Percentiles rank a stretch among this genome's conserved stretches.
Conservation (phyloP, 2,113 vertebrate species). For the Clarias magur region DNA sequence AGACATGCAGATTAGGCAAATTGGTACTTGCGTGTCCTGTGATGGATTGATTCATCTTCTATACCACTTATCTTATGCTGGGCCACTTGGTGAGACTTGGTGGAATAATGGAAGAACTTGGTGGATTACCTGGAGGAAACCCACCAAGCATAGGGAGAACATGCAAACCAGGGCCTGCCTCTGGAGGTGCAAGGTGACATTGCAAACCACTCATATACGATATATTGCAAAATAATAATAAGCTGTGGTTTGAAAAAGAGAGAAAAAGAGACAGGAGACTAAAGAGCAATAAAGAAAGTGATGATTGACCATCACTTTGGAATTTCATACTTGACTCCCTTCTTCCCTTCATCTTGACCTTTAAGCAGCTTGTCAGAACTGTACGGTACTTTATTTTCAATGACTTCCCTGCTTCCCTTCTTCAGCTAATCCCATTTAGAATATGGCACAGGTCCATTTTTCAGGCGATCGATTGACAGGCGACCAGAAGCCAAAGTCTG, state of each 20-base stretch:
- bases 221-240: no score
- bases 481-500: slow-evolving; percentile 37
- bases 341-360: neutral
- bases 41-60: no score
- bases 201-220: no score
- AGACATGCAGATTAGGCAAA: no score
- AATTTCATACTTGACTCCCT: neutral
- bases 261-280: neutral
- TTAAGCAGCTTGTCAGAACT: slow-evolving; percentile 1
- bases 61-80: no score
- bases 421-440: neutral
- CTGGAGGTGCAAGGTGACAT: no score
- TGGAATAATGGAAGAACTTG: no score
- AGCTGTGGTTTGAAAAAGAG: neutral
- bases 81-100: no score
- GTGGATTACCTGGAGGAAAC: no score
- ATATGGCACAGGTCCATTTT: neutral
- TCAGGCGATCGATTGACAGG: neutral
- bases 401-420: neutral
- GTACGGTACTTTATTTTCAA: neutral
- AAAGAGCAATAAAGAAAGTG: neutral
- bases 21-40: no score
- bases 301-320: neutral
- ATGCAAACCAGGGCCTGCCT: no score
- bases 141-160: no score